Evolutionary conservation across 2,888 invertebrate genomes (phyloP), one percentile per base, ranked within the genome.

Genomic region (Drosophila antonietae): DNA sequence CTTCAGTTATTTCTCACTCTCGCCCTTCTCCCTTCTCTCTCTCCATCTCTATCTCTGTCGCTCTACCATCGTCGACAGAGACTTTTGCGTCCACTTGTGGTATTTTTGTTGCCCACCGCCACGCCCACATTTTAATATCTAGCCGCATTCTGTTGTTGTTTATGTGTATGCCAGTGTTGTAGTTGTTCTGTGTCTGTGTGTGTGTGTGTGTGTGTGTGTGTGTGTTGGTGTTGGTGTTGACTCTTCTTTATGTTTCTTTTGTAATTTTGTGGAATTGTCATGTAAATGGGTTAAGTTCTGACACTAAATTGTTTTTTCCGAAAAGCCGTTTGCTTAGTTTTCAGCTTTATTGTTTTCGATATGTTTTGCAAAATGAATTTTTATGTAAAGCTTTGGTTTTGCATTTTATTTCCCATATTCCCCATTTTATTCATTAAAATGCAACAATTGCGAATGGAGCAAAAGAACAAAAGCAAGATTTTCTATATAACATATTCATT

Each of bases 221-320:
- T 20, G 20, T 20, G 20, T 20, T 20, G 20, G 20, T 68, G 23
- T 68, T 10, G 44, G n/a, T 14, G 58, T 35, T 23, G 53, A 7
- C 14, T 53, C 12, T 67, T 53, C 47, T 63, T 64, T 44, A 47
- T 23, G 51, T 58, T 71, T 75, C 44, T 62, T 68, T 68, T 64
- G 41, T 66, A 68, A 68, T 67, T 68, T 72, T 73, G 72, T 70
- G 76, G 53, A 82, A 84, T 80, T 84, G 87, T 82, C 82, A 84
- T 84, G 84, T 81, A 84, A 84, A 84, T 84, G 87, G 87, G 78
- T 84, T 84, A 82, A 84, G 81, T 84, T 84, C 78, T 75, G 80
- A 75, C 82, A 82, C 74, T 79, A 84, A 84, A 84, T 83, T 84
- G 72, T 67, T 75, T 75, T 41, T 18, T 37, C 65, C 70, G 51